These are phyloP conservation scores for Drosophila nasuta DNA, from an alignment of 1,140 invertebrate species.

Conservation along the genomic window DNA sequence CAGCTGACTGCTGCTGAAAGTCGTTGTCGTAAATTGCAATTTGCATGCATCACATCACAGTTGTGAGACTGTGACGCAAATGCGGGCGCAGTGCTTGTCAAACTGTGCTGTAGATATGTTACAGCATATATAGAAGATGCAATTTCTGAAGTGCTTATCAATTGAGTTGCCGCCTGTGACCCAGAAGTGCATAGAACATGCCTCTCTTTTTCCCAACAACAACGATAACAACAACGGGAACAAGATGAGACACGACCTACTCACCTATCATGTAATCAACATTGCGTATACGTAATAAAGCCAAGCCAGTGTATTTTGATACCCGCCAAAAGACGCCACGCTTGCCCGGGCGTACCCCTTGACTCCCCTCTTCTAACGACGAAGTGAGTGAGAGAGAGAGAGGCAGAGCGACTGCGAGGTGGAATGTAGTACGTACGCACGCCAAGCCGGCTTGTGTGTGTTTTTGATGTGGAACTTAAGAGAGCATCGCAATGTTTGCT, in stretches of 20 bases:
- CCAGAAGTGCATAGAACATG: slow-evolving; percentile 21
- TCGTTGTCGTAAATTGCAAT: slow-evolving; percentile 30
- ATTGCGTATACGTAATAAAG: slow-evolving; percentile 61
- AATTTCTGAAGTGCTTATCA: slow-evolving; percentile 52
- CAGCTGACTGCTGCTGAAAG: slow-evolving; percentile 46
- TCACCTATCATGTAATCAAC: slow-evolving; percentile 70
- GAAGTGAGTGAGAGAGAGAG: neutral
- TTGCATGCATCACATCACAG: slow-evolving; percentile 54
- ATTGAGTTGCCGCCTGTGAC: slow-evolving; percentile 55
- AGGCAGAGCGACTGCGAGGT: neutral
- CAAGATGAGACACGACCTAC: slow-evolving; percentile 33
- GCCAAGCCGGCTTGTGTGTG: slow-evolving; percentile 41
- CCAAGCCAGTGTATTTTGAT: slow-evolving; percentile 15
- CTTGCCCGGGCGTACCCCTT: slow-evolving; percentile 33
- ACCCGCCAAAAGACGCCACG: slow-evolving; percentile 38
- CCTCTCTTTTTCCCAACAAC: neutral
- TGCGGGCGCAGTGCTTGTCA: slow-evolving; percentile 42
- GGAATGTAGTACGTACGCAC: slow-evolving; percentile 21
- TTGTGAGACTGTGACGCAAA: slow-evolving; percentile 60
- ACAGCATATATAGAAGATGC: neutral
- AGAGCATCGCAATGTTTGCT: neutral
- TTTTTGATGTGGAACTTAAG: slow-evolving; percentile 42
- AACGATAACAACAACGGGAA: neutral
- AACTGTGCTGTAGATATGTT: slow-evolving; percentile 33
- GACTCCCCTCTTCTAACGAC: neutral